Conservation (phyloP, 1,140 invertebrate genomes). For the Brachystomella parvula region DNA sequence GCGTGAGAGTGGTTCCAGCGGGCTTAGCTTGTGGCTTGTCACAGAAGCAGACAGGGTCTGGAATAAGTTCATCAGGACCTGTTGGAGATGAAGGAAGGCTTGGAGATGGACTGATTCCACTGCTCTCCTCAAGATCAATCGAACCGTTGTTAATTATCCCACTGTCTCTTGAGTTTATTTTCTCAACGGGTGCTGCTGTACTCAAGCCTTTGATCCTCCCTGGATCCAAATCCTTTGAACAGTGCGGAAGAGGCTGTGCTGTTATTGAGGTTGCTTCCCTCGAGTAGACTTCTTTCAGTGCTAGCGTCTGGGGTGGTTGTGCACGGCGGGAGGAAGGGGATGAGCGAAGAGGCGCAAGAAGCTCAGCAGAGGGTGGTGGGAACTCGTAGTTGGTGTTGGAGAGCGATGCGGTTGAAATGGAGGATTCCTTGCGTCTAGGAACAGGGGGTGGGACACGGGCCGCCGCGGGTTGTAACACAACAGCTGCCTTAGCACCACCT, state of each 20-base stretch:
- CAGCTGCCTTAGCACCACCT: not conserved
- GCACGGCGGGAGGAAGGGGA: not conserved
- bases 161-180: conserved; percentile 28
- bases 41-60: too few relatives aligned
- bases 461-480: conserved; percentile 35
- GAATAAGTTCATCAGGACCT: not conserved
- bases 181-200: not conserved
- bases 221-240: conserved; percentile 4
- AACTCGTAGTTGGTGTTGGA: conserved; percentile 10
- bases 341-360: too few relatives aligned
- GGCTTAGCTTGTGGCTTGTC: too few relatives aligned
- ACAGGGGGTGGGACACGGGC: not conserved
- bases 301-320: conserved; percentile 30
- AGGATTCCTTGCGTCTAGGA: conserved; percentile 2
- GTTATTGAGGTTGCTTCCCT: not conserved
- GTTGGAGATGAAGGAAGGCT: not conserved
- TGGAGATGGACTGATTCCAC: not conserved
- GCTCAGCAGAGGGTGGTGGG: too few relatives aligned
- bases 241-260: conserved; percentile 1
- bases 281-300: conserved; percentile 23
- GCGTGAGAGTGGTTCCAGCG: too few relatives aligned
- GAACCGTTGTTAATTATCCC: conserved; percentile 25
- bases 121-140: conserved; percentile 16
- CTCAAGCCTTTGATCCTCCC: not conserved
- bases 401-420: not conserved